Conservation (phyloP, 2,113 vertebrate genomes). For the Xenopus borealis region DNA sequence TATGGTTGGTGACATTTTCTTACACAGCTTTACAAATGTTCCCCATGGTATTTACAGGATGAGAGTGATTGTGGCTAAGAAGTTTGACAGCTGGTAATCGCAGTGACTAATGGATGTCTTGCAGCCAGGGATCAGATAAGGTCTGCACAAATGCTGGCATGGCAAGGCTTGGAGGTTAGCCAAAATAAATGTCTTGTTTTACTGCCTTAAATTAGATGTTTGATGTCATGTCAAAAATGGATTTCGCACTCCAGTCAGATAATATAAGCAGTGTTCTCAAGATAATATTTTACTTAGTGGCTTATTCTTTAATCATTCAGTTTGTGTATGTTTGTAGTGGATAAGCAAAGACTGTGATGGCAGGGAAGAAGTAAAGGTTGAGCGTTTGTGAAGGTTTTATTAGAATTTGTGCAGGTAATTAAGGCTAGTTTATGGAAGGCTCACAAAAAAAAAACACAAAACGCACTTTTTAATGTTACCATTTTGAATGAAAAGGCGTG, state of each 20-base stretch:
- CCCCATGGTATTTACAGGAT: slow-evolving; percentile 2
- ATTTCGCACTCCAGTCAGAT: background rate
- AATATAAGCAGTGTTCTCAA: background rate
- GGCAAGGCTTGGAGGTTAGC: background rate
- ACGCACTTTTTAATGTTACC: too few relatives aligned
- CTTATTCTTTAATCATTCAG: background rate
- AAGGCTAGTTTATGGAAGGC: too few relatives aligned
- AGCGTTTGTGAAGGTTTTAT: too few relatives aligned
- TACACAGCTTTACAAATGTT: too few relatives aligned
- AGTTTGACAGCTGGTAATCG: slow-evolving; percentile 25
- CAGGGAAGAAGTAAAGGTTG: too few relatives aligned
- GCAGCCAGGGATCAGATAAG: slow-evolving; percentile 25
- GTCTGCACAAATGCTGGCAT: background rate
- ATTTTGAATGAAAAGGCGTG: too few relatives aligned
- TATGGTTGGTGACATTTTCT: too few relatives aligned
- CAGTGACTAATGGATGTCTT: slow-evolving; percentile 20
- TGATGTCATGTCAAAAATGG: background rate
- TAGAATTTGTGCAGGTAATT: too few relatives aligned
- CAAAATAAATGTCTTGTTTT: background rate
- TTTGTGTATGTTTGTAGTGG: background rate
- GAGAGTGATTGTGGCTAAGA: slow-evolving; percentile 2
- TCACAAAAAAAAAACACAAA: too few relatives aligned
- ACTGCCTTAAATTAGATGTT: background rate
- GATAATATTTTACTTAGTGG: background rate
- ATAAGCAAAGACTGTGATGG: too few relatives aligned